Base-by-base conservation (phyloP, 1,140 invertebrate species). In the Drosophila watanabei region DNA sequence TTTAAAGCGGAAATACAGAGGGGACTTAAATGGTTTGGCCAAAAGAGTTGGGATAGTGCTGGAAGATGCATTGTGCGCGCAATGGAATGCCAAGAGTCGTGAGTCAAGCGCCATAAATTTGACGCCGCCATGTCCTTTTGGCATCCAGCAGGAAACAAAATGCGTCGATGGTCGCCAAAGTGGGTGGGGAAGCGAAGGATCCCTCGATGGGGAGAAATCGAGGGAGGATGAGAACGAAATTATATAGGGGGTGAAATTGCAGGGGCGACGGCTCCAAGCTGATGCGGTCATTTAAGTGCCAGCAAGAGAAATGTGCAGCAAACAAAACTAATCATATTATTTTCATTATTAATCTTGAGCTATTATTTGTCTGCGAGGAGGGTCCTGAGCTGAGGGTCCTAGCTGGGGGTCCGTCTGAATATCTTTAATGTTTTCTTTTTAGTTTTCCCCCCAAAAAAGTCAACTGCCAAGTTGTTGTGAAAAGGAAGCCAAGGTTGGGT, bases 41-140 rank as follows among this genome's bases (percentile, higher is more conserved):
- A 33, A 43, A 33, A 35, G 16, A 9, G 66, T 37, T 56, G 30
- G 18, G 16, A 13, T 11, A 37, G 35, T 43, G 43, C n/a, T 46
- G 66, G 52, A 69, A n/a, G 43, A 24, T 75, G 69, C 71, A 75
- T 62, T 66, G 33, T 54, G 46, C 33, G 46, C 54, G 54, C 58
- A 37, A 20, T 49, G 71, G 70, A 75, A 73, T 75, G 72, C 71
- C 70, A 75, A 75, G 72, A 75, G 61, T 65, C 45, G 61, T 59
- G 43, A 43, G 75, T 77, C 62, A 77, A 76, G 61, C 37, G 61
- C 73, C 75, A 77, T 77, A 77, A 77, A 77, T 77, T 77, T 77
- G 75, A 77, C 72, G 75, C 75, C 75, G 73, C 54, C 46, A 77
- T 76, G 73, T 76, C 73, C 75, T 77, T 68, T 76, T 77, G 75